phyloP scores from a whole-genome alignment of 2,888 invertebrate species.

The Meiosimyza decipiens region DNA sequence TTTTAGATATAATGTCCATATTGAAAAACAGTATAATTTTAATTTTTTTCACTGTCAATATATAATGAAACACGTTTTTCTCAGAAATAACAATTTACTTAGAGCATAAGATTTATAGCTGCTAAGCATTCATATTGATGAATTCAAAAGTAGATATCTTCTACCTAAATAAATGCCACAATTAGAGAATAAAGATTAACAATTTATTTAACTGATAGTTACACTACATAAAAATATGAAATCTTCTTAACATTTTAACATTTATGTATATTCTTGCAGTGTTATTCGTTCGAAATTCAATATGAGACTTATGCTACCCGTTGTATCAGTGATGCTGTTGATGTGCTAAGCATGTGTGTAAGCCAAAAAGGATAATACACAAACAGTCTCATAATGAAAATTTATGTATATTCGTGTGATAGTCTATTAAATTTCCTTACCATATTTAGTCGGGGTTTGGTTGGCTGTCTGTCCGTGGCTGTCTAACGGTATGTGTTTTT shows the following conservation, averaged over 20 bases:
- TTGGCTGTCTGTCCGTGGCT: background rate
- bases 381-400: background rate
- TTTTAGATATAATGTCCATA: no score
- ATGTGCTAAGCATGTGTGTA: conserved; percentile 26
- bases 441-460: background rate
- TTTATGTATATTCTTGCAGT: background rate
- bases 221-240: background rate
- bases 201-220: no score
- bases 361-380: background rate
- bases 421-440: background rate
- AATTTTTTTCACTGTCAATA: no score
- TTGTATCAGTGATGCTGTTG: conserved; percentile 14
- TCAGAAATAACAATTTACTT: no score
- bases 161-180: no score
- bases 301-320: background rate
- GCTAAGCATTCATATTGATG: no score
- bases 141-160: no score
- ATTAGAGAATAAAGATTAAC: no score
- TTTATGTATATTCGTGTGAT: background rate
- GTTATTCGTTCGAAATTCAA: background rate
- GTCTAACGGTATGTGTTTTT: background rate
- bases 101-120: no score
- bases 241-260: background rate
- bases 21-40: no score
- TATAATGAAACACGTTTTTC: no score